Evolutionary conservation across 64 coral and sea anemone species (phyloP).

Genomic region (Stichodactyla helianthus): DNA sequence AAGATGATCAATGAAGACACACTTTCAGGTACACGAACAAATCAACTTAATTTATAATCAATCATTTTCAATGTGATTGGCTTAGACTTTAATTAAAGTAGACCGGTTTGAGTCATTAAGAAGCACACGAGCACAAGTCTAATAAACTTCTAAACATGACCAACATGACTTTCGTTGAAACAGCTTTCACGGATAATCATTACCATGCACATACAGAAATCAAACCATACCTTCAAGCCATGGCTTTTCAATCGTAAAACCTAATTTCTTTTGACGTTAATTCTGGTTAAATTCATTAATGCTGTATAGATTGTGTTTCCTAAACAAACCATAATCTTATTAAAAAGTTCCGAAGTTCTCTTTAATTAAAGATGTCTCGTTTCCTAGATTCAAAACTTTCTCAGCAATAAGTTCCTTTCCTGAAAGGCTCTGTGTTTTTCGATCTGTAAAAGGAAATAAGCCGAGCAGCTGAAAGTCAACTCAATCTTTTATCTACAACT

Average conservation of each 20-base stretch:
- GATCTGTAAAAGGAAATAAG: conserved; percentile 4
- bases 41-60: neutral
- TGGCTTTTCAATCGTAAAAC: neutral
- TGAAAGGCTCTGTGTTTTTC: neutral
- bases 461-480: conserved; percentile 3
- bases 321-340: conserved; percentile 29
- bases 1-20: conserved; percentile 1
- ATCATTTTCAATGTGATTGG: conserved; percentile 17
- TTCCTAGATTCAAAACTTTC: neutral
- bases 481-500: neutral
- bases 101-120: conserved; percentile 2
- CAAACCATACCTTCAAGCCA: neutral
- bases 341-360: conserved; percentile 17
- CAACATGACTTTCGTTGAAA: neutral
- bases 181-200: neutral
- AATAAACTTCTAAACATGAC: neutral
- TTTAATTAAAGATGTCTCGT: conserved; percentile 13
- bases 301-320: conserved; percentile 1
- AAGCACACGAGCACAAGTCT: neutral
- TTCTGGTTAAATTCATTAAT: conserved; percentile 7
- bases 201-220: neutral
- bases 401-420: neutral
- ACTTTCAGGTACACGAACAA: neutral
- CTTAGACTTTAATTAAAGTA: conserved; percentile 10
- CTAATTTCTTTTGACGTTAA: neutral